phyloP scores from a whole-genome alignment of 2,113 vertebrate species.

The Tachycineta bicolor region DNA sequence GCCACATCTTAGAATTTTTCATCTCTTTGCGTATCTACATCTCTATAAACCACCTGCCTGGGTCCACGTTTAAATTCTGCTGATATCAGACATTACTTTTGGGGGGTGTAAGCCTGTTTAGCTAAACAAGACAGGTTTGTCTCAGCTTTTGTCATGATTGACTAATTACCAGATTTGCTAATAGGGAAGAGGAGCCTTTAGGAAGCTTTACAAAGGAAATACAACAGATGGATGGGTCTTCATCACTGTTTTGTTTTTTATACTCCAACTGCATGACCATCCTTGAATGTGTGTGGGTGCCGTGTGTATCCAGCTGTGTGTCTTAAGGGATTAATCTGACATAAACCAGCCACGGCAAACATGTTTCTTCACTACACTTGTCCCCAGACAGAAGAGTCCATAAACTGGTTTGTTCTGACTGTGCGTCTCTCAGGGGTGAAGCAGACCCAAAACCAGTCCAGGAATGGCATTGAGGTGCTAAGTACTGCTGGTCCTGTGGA shows the following conservation, averaged over 20 bases:
- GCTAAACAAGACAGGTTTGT: not conserved
- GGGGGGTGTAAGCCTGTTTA: not conserved
- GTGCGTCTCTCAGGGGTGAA: not conserved
- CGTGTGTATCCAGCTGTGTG: constrained; percentile 50
- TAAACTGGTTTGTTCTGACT: not conserved
- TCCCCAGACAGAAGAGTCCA: not conserved
- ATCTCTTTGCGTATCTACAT: accelerated
- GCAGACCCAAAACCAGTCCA: not conserved
- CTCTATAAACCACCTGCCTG: not conserved
- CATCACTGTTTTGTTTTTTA: constrained; percentile 21
- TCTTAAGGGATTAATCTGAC: constrained; percentile 40
- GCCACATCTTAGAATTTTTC: not conserved
- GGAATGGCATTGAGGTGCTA: not conserved
- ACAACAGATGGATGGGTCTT: not conserved
- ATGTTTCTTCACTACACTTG: not conserved
- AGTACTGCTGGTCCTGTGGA: not conserved
- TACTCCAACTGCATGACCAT: not conserved
- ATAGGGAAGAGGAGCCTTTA: not conserved
- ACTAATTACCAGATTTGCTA: not conserved
- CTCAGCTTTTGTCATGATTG: not conserved
- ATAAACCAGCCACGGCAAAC: constrained; percentile 18
- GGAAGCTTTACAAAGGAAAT: constrained; percentile 1
- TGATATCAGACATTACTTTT: not conserved
- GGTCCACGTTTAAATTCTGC: not conserved
- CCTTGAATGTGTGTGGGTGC: not conserved